Evolutionary conservation across 2,888 invertebrate genomes (phyloP).

Genomic region (Dascillus cervinus): DNA sequence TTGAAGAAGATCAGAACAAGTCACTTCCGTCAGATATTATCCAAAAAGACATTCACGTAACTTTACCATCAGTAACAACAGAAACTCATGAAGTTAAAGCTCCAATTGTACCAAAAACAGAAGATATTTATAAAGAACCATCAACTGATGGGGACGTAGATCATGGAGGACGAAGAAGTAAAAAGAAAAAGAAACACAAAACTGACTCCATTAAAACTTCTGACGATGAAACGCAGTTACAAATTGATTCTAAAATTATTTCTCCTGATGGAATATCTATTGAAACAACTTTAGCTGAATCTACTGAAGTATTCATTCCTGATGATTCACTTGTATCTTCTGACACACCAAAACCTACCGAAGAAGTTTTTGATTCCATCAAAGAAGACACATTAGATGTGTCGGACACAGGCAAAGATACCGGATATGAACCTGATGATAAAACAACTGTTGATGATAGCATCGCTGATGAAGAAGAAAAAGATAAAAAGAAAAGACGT

Average conservation of each 20-base stretch:
- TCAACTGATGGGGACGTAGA: slow-evolving; percentile 40
- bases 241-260: slow-evolving; percentile 9
- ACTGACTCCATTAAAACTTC: slow-evolving; percentile 27
- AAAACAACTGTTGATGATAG: slow-evolving; percentile 54
- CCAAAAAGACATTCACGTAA: slow-evolving; percentile 33
- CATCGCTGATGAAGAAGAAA: slow-evolving; percentile 42
- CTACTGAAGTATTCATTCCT: slow-evolving; percentile 46
- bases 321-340: slow-evolving; percentile 45
- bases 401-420: slow-evolving; percentile 44
- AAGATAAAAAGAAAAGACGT: slow-evolving; percentile 37
- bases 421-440: slow-evolving; percentile 71
- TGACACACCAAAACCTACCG: slow-evolving; percentile 47
- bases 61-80: slow-evolving; percentile 24
- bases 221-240: slow-evolving; percentile 14
- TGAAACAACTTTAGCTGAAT: slow-evolving; percentile 47
- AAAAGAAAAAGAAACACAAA: slow-evolving; percentile 59
- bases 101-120: slow-evolving; percentile 31
- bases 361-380: slow-evolving; percentile 38
- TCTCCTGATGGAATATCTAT: slow-evolving; percentile 29
- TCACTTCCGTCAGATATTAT: slow-evolving; percentile 24
- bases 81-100: slow-evolving; percentile 14
- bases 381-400: slow-evolving; percentile 39
- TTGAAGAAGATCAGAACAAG: slow-evolving; percentile 29
- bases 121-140: slow-evolving; percentile 32
- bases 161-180: slow-evolving; percentile 49